Evolutionary conservation across 2,888 invertebrate species (phyloP).

Genomic region (Nephrocerus scutellatus): DNA sequence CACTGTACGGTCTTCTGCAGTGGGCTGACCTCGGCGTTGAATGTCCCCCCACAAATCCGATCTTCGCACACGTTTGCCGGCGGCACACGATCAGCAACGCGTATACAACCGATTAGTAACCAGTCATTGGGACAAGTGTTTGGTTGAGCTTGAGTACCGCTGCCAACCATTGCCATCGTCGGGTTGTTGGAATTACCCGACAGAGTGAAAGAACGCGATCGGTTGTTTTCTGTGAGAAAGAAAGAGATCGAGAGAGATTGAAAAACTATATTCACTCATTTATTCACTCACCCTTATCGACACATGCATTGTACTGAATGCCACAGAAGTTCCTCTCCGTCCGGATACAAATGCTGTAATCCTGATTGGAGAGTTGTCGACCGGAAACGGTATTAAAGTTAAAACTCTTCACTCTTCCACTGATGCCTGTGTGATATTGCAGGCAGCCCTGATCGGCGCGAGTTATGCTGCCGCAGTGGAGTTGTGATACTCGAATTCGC

Average conservation of each 20-base stretch:
- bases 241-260: not conserved
- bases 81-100: conserved; percentile 46
- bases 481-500: conserved; percentile 75
- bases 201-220: conserved; percentile 67
- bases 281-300: conserved; percentile 53
- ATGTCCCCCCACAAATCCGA: conserved; percentile 74
- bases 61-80: conserved; percentile 65
- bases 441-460: conserved; percentile 50
- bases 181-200: conserved; percentile 68
- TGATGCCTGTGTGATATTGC: conserved; percentile 56
- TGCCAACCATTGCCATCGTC: conserved; percentile 64
- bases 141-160: conserved; percentile 57
- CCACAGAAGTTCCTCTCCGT: conserved; percentile 82
- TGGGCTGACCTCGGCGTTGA: conserved; percentile 66
- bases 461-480: conserved; percentile 67
- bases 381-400: conserved; percentile 74
- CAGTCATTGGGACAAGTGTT: conserved; percentile 72
- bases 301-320: conserved; percentile 72
- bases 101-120: conserved; percentile 70
- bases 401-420: conserved; percentile 73
- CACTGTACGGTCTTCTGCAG: conserved; percentile 64
- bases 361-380: conserved; percentile 77
- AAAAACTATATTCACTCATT: conserved; percentile 15
- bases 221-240: conserved; percentile 54
- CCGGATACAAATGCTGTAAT: conserved; percentile 78